Evolutionary conservation across 2,113 vertebrate genomes (phyloP).

Genomic region (Alligator mississippiensis): DNA sequence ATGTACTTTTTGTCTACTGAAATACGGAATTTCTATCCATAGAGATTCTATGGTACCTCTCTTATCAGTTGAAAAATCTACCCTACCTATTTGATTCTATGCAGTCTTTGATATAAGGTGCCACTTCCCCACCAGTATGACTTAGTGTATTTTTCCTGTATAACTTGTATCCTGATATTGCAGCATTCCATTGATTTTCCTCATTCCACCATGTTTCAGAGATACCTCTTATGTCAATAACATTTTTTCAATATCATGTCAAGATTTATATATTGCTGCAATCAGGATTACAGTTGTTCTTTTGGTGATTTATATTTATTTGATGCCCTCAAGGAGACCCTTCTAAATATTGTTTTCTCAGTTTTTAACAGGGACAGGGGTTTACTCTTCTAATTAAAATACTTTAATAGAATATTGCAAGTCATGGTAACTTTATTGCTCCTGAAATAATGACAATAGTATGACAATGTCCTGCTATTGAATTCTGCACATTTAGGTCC

Average conservation of each 20-base stretch:
- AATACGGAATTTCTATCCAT: too few relatives aligned
- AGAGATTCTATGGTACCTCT: too few relatives aligned
- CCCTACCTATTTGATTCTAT: too few relatives aligned
- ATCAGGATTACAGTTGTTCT: neutral
- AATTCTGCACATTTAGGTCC: neutral
- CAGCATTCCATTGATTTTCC: neutral
- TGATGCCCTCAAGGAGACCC: slow-evolving; percentile 12
- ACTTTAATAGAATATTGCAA: neutral
- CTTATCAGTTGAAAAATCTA: too few relatives aligned
- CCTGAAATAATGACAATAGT: neutral
- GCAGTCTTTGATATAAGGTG: too few relatives aligned
- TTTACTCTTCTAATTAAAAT: slow-evolving; percentile 25
- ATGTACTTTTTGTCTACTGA: too few relatives aligned
- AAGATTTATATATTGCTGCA: slow-evolving; percentile 3
- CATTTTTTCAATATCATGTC: too few relatives aligned
- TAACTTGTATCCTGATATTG: too few relatives aligned
- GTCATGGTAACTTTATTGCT: neutral
- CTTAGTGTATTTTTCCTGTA: too few relatives aligned
- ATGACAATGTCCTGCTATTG: neutral
- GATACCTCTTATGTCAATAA: too few relatives aligned
- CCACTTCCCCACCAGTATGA: too few relatives aligned
- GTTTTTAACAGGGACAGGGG: slow-evolving; percentile 3
- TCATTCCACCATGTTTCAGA: neutral
- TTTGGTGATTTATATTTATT: slow-evolving; percentile 10
- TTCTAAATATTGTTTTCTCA: neutral